phyloP scores from a whole-genome alignment of 2,888 invertebrate genomes.

The Acleris sparsana region DNA sequence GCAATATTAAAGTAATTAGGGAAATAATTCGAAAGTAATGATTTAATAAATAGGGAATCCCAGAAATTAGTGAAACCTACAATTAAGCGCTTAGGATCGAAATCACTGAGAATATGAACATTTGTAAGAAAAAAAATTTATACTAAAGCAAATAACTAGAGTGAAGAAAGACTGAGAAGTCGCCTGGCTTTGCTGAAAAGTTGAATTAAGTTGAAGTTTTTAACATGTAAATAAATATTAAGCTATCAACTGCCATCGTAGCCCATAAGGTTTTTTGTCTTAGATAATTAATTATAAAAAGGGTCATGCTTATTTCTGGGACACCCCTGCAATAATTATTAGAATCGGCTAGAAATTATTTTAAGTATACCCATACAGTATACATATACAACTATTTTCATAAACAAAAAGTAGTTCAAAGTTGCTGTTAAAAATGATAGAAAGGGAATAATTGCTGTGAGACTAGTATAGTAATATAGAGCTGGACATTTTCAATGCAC shows the following conservation, averaged over 20 bases:
- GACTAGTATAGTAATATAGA: not conserved
- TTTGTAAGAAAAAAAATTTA: too few species aligned
- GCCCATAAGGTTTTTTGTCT: constrained; percentile 8
- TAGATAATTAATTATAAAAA: too few species aligned
- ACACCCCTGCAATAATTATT: constrained; percentile 1
- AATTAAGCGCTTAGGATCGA: too few species aligned
- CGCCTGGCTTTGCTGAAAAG: not conserved
- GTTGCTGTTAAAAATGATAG: constrained; percentile 9
- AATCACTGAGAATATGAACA: too few species aligned
- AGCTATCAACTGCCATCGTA: constrained; percentile 23
- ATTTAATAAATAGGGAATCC: constrained; percentile 18
- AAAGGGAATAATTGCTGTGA: not conserved
- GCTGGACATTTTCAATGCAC: constrained; percentile 20
- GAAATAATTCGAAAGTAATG: not conserved
- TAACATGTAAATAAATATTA: constrained; percentile 9
- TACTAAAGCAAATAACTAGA: too few species aligned
- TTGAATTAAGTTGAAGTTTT: not conserved
- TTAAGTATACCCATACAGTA: constrained; percentile 18
- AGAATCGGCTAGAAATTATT: constrained; percentile 23
- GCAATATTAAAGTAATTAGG: constrained; percentile 15
- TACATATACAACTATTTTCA: constrained; percentile 31
- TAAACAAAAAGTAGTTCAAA: constrained; percentile 21
- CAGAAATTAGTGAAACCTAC: constrained; percentile 10
- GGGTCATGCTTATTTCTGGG: constrained; percentile 24
- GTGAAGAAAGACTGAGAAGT: too few species aligned